Base-by-base conservation (phyloP, 2,113 vertebrate genomes). In the Chionomys nivalis region DNA sequence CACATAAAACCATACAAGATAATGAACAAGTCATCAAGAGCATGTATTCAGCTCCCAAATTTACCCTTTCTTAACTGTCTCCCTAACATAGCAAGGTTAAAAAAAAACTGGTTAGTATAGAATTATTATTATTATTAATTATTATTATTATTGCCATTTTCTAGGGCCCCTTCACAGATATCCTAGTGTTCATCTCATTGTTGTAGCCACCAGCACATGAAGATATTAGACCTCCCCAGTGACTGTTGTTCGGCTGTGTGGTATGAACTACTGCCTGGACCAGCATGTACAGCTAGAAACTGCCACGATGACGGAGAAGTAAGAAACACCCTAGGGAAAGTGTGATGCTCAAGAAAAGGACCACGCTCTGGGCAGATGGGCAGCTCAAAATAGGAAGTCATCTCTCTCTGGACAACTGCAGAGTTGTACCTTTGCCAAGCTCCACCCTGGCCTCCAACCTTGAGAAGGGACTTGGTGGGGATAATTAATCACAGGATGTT, bases 401-500 rank as follows among this genome's bases (percentile, higher is more conserved):
- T 36, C 93, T 88, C 90, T 88, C 91, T 94, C n/a, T 94, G 94
- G 68, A 77, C 23, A 66, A 14, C 49, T 31, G 23, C 11, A 58
- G 78, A 61, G 33, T 31, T 89, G 82, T 12, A 5, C 3, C 1
- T 10, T 63, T 52, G 65, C 93, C 89, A 75, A 94, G 33, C 16
- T 23, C 75, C 87, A 61, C 85, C 65, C n/a, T 65, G 16, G 61
- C 49, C 70, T 93, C 88, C 77, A 39, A 0, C 24, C 70, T 58
- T 14, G 31, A 87, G 76, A 70, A 89, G 93, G 75, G 85, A 61
- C 19, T 95, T 87, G 39, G 47, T 76, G 33, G 13, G 1, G 26
- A 89, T 28, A 93, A 90, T 95, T 94, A 95, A 96, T 89, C 90
- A 65, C 70, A 73, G 76, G 36, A 10, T 17, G 42, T 42, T 87